Conservation (phyloP, 2,113 vertebrate species). For the Euleptes europaea region DNA sequence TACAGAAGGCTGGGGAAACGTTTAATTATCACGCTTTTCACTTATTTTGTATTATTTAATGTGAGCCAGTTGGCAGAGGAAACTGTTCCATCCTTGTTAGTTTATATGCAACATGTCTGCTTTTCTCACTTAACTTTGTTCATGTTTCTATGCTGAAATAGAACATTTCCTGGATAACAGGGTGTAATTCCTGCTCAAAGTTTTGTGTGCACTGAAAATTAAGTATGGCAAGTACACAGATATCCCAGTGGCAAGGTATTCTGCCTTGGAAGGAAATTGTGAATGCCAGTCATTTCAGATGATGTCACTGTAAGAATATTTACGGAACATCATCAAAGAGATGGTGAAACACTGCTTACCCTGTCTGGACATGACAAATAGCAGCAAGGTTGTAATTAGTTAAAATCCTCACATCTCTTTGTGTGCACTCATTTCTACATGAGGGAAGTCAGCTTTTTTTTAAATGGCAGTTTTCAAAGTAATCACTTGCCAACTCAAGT, state of each 20-base stretch:
- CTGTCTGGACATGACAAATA: conserved; percentile 22
- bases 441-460: too few relatives aligned
- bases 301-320: conserved; percentile 44
- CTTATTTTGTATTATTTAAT: background rate
- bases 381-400: background rate
- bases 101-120: background rate
- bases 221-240: conserved; percentile 39
- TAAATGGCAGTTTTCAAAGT: conserved; percentile 28
- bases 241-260: conserved; percentile 41
- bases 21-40: background rate
- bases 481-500: conserved; percentile 19
- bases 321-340: conserved; percentile 50
- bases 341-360: conserved; percentile 32
- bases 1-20: background rate
- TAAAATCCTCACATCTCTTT: background rate
- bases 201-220: conserved; percentile 39
- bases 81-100: background rate
- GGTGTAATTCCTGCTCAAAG: background rate
- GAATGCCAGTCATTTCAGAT: conserved; percentile 35
- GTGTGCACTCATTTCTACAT: conserved; percentile 19
- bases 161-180: background rate
- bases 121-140: background rate
- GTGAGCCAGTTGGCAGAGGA: background rate
- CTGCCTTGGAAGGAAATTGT: background rate
- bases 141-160: background rate